Conservation (phyloP, 2,888 invertebrate species). For the Phaonia tiefii region DNA sequence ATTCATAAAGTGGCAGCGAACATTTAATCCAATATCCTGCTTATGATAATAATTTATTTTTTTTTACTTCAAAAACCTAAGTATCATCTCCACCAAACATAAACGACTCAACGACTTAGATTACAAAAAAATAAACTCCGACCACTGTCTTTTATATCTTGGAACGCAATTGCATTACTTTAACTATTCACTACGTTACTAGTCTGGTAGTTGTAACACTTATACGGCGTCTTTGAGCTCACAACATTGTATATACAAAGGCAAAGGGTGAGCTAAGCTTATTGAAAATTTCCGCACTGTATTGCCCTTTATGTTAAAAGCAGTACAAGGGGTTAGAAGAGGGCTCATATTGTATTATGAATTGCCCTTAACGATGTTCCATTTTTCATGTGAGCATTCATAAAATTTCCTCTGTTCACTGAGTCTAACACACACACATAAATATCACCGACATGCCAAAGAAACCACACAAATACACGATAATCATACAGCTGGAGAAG, state of each 20-base stretch:
- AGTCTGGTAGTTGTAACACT: not conserved
- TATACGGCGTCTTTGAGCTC: conserved; percentile 38
- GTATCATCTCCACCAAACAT: not conserved
- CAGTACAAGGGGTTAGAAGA: conserved; percentile 23
- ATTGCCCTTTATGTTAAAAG: too few species aligned
- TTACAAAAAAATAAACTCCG: too few species aligned
- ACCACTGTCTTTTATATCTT: not conserved
- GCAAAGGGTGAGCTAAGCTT: conserved; percentile 68
- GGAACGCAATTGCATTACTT: not conserved
- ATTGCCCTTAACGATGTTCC: conserved; percentile 80
- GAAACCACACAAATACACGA: not conserved
- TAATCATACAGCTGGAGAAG: conserved; percentile 12
- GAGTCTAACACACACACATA: conserved; percentile 25
- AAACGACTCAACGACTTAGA: conserved; percentile 58
- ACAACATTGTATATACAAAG: conserved; percentile 53
- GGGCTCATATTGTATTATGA: conserved; percentile 78
- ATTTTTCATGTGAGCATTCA: conserved; percentile 80
- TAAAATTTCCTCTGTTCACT: conserved; percentile 74
- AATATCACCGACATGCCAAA: conserved; percentile 13
- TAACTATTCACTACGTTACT: too few species aligned
- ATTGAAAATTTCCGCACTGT: conserved; percentile 69
- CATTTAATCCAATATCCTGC: conserved; percentile 79
- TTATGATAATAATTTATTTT: conserved; percentile 75
- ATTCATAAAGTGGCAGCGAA: conserved; percentile 49
- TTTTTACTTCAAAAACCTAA: not conserved